Conservation (phyloP, 2,113 vertebrate species). For the Plectropomus leopardus region DNA sequence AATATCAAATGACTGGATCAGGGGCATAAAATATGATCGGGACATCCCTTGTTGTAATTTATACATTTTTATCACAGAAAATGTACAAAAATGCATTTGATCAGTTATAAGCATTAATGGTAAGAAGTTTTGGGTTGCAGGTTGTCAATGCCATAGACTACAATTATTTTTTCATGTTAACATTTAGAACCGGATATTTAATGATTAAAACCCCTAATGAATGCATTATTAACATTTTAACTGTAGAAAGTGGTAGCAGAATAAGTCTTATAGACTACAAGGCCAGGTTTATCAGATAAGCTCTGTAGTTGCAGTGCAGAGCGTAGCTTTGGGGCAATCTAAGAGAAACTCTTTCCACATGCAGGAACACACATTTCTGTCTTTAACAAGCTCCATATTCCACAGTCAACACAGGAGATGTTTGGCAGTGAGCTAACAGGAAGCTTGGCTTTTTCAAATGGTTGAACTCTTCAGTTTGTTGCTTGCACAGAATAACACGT, state of each 20-base stretch:
- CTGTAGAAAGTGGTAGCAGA: neutral
- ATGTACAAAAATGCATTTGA: neutral
- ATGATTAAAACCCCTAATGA: neutral
- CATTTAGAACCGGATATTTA: neutral
- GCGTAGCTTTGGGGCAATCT: neutral
- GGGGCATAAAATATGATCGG: no score
- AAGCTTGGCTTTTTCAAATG: neutral
- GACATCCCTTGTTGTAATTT: no score
- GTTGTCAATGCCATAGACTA: no score
- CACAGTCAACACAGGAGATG: neutral
- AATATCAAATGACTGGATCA: no score
- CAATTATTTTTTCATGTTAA: neutral
- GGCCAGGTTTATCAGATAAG: neutral
- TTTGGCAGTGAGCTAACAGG: neutral
- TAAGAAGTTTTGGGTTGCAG: no score
- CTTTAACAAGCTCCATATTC: conserved; percentile 5
- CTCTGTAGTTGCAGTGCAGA: neutral
- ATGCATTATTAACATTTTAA: neutral
- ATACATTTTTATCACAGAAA: neutral
- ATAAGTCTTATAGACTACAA: neutral
- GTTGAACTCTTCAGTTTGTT: neutral
- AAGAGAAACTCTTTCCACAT: conserved; percentile 10
- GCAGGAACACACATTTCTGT: neutral
- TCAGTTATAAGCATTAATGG: neutral
- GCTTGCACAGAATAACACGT: neutral